Percentiles rank a stretch among this genome's conserved stretches.
Conservation (phyloP, 2,113 vertebrate genomes). For the Terrapene triunguis region DNA sequence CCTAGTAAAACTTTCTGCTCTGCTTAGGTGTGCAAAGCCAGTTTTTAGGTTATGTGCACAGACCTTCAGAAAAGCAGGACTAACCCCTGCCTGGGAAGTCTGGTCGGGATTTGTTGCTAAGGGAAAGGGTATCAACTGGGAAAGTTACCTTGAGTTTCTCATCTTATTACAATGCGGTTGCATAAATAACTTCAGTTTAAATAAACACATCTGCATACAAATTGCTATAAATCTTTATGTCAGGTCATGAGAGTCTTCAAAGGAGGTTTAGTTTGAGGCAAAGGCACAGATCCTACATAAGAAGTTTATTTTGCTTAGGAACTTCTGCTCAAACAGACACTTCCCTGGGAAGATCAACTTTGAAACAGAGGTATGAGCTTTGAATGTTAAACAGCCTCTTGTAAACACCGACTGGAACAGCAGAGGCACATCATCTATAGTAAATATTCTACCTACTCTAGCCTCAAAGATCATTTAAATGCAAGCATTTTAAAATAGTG, state of each 20-base stretch:
- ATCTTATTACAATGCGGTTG: conserved; percentile 4
- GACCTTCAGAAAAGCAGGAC: not conserved
- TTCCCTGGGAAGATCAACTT: conserved; percentile 31
- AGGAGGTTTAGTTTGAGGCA: conserved; percentile 16
- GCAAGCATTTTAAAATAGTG: not conserved
- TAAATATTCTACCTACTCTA: conserved; percentile 20
- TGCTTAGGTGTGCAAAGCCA: fast-evolving
- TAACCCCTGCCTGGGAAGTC: not conserved
- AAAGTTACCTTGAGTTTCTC: not conserved
- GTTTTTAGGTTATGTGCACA: not conserved
- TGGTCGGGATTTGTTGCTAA: not conserved
- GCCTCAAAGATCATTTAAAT: conserved; percentile 21
- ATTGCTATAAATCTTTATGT: conserved; percentile 26
- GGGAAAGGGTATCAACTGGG: not conserved
- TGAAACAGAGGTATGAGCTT: not conserved
- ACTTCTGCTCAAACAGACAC: conserved; percentile 25
- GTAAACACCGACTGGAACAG: conserved; percentile 20
- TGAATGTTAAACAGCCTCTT: conserved; percentile 48
- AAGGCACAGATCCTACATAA: conserved; percentile 26
- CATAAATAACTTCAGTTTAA: conserved; percentile 47
- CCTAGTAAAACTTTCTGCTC: not conserved
- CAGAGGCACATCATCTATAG: conserved; percentile 15
- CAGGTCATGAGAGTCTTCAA: conserved; percentile 30
- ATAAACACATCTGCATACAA: conserved; percentile 55
- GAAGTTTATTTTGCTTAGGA: conserved; percentile 52